phyloP scores from a whole-genome alignment of 2,113 vertebrate genomes.

The Carollia perspicillata region DNA sequence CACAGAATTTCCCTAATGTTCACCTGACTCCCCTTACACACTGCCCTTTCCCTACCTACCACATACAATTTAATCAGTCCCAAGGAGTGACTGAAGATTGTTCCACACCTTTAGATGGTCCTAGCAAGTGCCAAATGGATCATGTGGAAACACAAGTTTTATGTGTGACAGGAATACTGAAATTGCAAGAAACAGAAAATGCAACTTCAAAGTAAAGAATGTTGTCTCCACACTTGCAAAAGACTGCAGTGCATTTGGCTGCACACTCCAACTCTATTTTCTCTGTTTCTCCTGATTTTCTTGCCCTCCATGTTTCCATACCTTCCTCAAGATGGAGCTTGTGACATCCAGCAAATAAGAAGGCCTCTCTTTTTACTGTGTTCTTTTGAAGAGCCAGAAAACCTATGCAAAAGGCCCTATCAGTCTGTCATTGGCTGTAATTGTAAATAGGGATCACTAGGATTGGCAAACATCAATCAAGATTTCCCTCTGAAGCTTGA shows the following conservation, averaged over 20 bases:
- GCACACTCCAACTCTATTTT: background rate
- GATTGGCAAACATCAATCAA: background rate
- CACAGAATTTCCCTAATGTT: background rate
- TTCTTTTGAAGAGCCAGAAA: background rate
- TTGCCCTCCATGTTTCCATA: background rate
- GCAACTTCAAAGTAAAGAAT: background rate
- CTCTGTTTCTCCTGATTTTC: background rate
- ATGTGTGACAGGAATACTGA: background rate
- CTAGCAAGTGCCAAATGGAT: background rate
- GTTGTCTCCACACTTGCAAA: background rate
- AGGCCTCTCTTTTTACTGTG: rapidly evolving
- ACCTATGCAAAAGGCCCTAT: background rate
- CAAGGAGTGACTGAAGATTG: background rate
- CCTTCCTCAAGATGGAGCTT: background rate
- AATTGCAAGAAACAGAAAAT: background rate
- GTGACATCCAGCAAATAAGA: background rate
- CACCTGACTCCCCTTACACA: rapidly evolving
- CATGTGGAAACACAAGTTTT: background rate
- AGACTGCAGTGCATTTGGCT: rapidly evolving
- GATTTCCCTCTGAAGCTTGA: background rate
- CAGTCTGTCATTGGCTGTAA: background rate
- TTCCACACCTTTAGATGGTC: background rate
- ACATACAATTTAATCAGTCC: background rate
- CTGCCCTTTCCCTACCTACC: background rate
- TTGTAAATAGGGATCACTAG: background rate